Percentiles rank a stretch among this genome's conserved stretches.
These are phyloP conservation scores for Ladona fulva DNA, from an alignment of 1,140 invertebrate species.

Conservation along the genomic window DNA sequence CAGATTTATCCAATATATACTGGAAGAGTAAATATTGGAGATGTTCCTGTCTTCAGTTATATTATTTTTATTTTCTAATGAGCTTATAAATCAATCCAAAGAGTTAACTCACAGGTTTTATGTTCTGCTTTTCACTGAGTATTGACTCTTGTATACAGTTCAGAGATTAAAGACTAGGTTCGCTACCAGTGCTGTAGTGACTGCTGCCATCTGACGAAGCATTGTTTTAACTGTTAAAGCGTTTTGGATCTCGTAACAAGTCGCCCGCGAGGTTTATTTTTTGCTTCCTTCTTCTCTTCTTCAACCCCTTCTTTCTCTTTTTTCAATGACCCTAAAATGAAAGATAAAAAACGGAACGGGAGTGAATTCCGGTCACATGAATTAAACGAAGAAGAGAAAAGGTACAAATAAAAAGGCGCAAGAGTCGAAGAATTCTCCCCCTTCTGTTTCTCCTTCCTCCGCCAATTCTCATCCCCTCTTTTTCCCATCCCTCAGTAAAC, in stretches of 20 bases:
- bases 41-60: too few relatives aligned
- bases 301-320: neutral
- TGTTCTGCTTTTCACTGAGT: too few relatives aligned
- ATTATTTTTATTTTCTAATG: too few relatives aligned
- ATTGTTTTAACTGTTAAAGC: too few relatives aligned
- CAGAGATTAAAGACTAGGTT: too few relatives aligned
- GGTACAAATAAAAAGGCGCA: neutral
- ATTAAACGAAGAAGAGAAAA: conserved; percentile 3
- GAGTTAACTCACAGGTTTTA: too few relatives aligned
- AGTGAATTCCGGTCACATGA: conserved; percentile 8
- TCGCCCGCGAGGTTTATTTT: neutral
- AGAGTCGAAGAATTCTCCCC: neutral
- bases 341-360: neutral
- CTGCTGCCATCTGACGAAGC: too few relatives aligned
- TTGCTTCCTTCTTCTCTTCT: neutral
- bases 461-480: neutral
- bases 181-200: too few relatives aligned
- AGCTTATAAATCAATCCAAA: too few relatives aligned
- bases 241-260: neutral
- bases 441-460: neutral
- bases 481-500: neutral
- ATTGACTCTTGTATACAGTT: too few relatives aligned
- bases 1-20: too few relatives aligned
- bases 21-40: too few relatives aligned
- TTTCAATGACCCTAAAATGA: neutral